Conservation (phyloP, 64 coral and sea anemone genomes). For the Dendrophyllia cribrosa region DNA sequence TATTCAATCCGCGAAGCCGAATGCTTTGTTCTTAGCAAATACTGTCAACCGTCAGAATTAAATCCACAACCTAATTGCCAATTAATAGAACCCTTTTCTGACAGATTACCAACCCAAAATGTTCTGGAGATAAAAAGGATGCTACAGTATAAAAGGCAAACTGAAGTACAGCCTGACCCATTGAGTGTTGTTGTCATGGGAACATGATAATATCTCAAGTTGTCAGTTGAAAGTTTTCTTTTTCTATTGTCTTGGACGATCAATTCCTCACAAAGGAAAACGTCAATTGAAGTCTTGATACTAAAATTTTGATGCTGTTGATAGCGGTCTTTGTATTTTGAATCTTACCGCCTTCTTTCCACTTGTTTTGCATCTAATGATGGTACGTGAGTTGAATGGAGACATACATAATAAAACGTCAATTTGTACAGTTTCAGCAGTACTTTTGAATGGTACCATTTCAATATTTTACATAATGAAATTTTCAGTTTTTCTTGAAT, state of each 20-base stretch:
- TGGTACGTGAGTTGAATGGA: too few relatives aligned
- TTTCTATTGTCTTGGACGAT: not conserved
- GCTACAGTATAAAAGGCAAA: not conserved
- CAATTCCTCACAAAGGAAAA: not conserved
- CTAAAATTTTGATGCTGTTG: not conserved
- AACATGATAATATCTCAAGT: conserved; percentile 2
- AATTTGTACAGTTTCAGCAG: not conserved
- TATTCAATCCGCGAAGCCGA: not conserved
- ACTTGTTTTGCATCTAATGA: too few relatives aligned
- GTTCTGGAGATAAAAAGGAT: not conserved
- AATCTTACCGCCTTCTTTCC: too few relatives aligned
- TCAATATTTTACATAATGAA: too few relatives aligned
- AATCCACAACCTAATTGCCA: not conserved
- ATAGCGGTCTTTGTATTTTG: not conserved
- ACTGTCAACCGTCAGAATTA: not conserved
- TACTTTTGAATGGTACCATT: not conserved
- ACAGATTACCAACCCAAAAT: not conserved
- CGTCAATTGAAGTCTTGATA: not conserved
- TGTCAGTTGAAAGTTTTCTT: not conserved
- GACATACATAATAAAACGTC: too few relatives aligned
- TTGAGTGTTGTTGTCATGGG: not conserved
- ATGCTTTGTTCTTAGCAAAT: not conserved
- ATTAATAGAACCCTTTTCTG: not conserved
- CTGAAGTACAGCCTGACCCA: not conserved
- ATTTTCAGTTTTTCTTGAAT: too few relatives aligned